Base-by-base conservation (phyloP, 2,888 invertebrate genomes). In the Pseudococcus viburni region DNA sequence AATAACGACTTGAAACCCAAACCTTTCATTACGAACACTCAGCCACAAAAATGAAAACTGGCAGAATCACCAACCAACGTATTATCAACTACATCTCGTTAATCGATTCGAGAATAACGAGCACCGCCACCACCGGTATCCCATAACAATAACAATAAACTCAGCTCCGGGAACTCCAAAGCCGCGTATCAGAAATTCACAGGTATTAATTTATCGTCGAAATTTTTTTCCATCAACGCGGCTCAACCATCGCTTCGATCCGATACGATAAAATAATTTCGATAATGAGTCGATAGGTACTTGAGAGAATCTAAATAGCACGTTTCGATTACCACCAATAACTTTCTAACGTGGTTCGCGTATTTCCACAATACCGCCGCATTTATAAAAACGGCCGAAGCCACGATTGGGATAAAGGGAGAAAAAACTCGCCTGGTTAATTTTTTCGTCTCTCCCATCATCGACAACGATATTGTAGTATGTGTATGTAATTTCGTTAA, bases 281-380 rank as follows among this genome's bases (percentile, higher is more conserved):
- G 73, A 73, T 73, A 73, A 73, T 73, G 15, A 73, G 73, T 73
- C 73, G 26, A 15, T 33, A 73, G 64, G 64, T 64, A 64, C 33
- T 73, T 73, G 73, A 73, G 73, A 73, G 73, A 33, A 73, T 19
- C 17, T 7, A 73, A 73, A 73, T 33, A 73, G 73, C 73, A 73
- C 73, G 73, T 73, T 73, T 73, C 73, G 33, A 73, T 73, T 73
- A 73, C 73, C 73, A 22, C 22, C 64, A 73, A 42, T 42, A 42
- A 73, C 73, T 73, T 73, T 73, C 73, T 73, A 73, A 22, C 12
- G 4, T 19, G 9, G 7, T 22, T 22, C 64, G 19, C 9, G 22
- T 64, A 19, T 64, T 73, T 73, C n/a, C 68, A 26, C 19, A 1
- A 4, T 33, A 33, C 26, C 26, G 68, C 68, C 68, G 19, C 15